Evolutionary conservation across 2,797 vertebrate genomes (phyloP).

Genomic region (Clarias laeviceps): DNA sequence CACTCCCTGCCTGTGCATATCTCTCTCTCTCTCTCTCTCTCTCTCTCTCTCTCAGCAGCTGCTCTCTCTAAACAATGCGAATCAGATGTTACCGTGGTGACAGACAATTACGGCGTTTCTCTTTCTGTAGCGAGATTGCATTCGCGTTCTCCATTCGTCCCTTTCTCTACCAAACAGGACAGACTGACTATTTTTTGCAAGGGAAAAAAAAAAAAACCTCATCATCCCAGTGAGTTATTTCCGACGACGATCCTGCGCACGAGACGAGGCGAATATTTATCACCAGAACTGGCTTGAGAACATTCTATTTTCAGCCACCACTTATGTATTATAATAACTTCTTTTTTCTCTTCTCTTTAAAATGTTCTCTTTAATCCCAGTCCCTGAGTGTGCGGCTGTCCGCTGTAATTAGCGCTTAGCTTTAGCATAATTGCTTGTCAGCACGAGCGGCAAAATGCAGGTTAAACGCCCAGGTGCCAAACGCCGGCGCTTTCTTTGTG

Average conservation of each 20-base stretch:
- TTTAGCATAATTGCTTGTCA: slow-evolving; percentile 69
- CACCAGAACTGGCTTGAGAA: not conserved
- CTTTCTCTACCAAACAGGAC: slow-evolving; percentile 18
- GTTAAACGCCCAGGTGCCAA: slow-evolving; percentile 67
- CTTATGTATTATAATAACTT: slow-evolving; percentile 11
- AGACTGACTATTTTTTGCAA: slow-evolving; percentile 7
- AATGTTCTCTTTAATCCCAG: not conserved
- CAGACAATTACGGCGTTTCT: slow-evolving; percentile 63
- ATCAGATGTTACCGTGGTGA: slow-evolving; percentile 89
- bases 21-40: slow-evolving; percentile 1
- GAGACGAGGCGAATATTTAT: not conserved
- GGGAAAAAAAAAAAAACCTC: not conserved
- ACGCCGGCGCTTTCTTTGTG: slow-evolving; percentile 57
- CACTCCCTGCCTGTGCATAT: not conserved
- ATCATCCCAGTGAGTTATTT: not conserved
- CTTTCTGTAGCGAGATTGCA: slow-evolving; percentile 36
- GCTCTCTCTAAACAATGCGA: slow-evolving; percentile 86
- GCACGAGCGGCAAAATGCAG: slow-evolving; percentile 61
- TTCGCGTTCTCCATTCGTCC: slow-evolving; percentile 43
- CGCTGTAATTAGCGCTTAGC: slow-evolving; percentile 73
- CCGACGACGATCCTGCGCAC: not conserved
- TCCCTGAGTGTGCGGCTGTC: slow-evolving; percentile 52
- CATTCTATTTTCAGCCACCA: not conserved
- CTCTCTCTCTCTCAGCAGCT: slow-evolving; percentile 70
- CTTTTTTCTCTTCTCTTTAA: slow-evolving; percentile 11